phyloP scores from a whole-genome alignment of 2,113 vertebrate genomes.

The Todiramphus saurophagus region DNA sequence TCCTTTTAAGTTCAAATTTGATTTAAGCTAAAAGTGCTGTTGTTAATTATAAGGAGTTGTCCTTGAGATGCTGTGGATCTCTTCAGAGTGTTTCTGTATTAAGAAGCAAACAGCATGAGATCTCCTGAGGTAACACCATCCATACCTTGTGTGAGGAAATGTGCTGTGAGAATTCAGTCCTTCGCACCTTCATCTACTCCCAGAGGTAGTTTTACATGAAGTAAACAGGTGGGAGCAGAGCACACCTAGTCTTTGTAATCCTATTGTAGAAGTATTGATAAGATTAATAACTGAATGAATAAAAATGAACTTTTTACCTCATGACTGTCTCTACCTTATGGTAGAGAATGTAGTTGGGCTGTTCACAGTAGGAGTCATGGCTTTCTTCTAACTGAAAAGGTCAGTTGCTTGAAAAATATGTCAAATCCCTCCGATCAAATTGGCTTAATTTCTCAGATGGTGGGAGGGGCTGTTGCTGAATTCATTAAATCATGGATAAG shows the following conservation, averaged over 20 bases:
- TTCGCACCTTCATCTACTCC: accelerated
- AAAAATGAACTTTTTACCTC: background rate
- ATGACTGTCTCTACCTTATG: background rate
- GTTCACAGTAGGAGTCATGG: background rate
- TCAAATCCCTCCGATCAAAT: background rate
- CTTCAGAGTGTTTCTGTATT: background rate
- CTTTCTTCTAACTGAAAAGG: background rate
- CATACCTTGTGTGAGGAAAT: background rate
- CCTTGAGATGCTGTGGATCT: background rate
- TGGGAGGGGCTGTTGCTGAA: background rate
- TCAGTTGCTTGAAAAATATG: background rate
- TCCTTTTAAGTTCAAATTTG: background rate
- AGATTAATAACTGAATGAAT: background rate
- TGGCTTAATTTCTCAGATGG: background rate
- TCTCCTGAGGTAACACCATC: background rate
- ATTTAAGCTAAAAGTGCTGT: background rate
- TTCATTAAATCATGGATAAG: background rate
- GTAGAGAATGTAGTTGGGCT: background rate
- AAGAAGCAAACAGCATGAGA: background rate
- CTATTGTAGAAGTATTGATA: background rate
- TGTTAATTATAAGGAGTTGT: background rate
- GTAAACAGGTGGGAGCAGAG: background rate
- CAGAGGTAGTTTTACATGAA: background rate
- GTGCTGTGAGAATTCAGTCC: background rate
- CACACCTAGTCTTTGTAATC: background rate